These are phyloP conservation scores for Allobates femoralis DNA, from an alignment of 2,797 vertebrate genomes.

Conservation along the genomic window DNA sequence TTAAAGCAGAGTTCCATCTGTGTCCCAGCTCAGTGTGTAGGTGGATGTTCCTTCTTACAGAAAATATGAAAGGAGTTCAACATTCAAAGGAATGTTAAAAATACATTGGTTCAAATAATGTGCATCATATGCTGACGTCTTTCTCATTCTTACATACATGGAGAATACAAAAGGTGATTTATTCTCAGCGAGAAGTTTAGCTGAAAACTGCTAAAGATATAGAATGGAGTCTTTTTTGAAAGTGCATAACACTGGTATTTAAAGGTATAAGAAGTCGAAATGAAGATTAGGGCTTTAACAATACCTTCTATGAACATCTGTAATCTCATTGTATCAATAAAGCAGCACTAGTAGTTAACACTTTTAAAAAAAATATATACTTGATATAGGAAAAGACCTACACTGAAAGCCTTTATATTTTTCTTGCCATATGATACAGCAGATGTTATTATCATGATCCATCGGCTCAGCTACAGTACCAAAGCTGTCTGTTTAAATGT, in stretches of 20 bases:
- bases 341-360: slow-evolving; percentile 25
- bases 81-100: slow-evolving; percentile 62
- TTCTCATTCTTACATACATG: slow-evolving; percentile 46
- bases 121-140: slow-evolving; percentile 63
- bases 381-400: slow-evolving; percentile 4
- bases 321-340: slow-evolving; percentile 57
- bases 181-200: slow-evolving; percentile 40
- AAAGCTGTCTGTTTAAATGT: background rate
- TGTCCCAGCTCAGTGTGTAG: slow-evolving; percentile 56
- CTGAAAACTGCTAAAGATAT: slow-evolving; percentile 37
- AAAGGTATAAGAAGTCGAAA: slow-evolving; percentile 43
- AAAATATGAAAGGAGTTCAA: slow-evolving; percentile 56
- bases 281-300: slow-evolving; percentile 50
- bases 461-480: background rate
- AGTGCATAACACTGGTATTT: slow-evolving; percentile 44
- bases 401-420: background rate
- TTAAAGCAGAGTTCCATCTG: slow-evolving; percentile 36
- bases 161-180: slow-evolving; percentile 54
- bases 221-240: slow-evolving; percentile 41
- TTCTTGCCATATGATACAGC: background rate
- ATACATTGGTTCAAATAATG: slow-evolving; percentile 63
- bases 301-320: slow-evolving; percentile 42
- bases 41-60: slow-evolving; percentile 48
- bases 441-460: slow-evolving; percentile 19
- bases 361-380: slow-evolving; percentile 5